phyloP scores from a whole-genome alignment of 2,888 invertebrate species.

The Ferdinandea cuprea region DNA sequence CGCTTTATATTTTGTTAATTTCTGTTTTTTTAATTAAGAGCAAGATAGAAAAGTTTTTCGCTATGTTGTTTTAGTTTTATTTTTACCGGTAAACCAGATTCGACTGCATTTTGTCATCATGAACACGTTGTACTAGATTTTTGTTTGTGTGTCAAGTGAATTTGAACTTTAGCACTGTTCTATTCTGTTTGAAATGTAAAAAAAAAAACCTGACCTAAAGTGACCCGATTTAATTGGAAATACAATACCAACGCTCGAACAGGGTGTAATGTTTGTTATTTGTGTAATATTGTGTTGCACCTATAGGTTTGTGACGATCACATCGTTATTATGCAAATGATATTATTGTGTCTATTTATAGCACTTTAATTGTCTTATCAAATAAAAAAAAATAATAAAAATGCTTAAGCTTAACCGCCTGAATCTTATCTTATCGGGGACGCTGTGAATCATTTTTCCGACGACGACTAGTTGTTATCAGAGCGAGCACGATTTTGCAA shows the following conservation, averaged over 20 bases:
- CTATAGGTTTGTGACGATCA: background rate
- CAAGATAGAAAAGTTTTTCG: slow-evolving; percentile 22
- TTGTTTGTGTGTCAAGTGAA: slow-evolving; percentile 32
- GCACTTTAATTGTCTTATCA: slow-evolving; percentile 3
- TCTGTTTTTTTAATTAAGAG: slow-evolving; percentile 7
- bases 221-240: background rate
- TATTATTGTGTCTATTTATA: slow-evolving; percentile 18
- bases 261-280: slow-evolving; percentile 6
- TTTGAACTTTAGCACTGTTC: slow-evolving; percentile 37
- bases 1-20: slow-evolving; percentile 7
- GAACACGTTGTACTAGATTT: background rate
- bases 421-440: slow-evolving; percentile 33
- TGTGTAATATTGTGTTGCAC: background rate
- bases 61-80: background rate
- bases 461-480: background rate
- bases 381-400: background rate
- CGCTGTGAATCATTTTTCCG: slow-evolving; percentile 9
- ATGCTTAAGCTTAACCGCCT: slow-evolving; percentile 6
- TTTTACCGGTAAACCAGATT: background rate
- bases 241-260: background rate
- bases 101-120: slow-evolving; percentile 12
- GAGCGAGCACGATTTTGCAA: slow-evolving; percentile 11
- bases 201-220: background rate
- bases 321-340: slow-evolving; percentile 19
- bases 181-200: background rate